phyloP scores from a whole-genome alignment of 2,113 vertebrate genomes.

The Castor canadensis region DNA sequence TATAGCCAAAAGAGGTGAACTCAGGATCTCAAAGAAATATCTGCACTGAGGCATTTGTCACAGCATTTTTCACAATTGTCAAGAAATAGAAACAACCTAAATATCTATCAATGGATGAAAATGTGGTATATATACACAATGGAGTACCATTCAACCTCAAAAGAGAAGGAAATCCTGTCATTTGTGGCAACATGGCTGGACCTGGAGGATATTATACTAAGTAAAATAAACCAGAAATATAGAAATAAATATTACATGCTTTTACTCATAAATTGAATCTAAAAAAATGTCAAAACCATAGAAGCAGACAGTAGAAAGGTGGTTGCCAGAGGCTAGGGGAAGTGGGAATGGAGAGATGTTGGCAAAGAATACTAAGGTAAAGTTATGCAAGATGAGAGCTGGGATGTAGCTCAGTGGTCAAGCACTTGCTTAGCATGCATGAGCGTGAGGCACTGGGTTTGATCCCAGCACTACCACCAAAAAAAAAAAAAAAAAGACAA shows the following conservation, averaged over 20 bases:
- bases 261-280: background rate
- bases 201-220: background rate
- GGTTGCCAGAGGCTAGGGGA: background rate
- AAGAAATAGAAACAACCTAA: background rate
- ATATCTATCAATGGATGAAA: background rate
- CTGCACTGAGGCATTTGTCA: background rate
- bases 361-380: background rate
- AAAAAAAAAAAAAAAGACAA: too few relatives aligned
- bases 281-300: background rate
- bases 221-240: background rate
- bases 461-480: too few relatives aligned
- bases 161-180: background rate
- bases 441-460: too few relatives aligned
- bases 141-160: background rate
- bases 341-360: background rate
- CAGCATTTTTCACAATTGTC: background rate
- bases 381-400: too few relatives aligned
- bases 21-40: background rate
- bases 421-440: too few relatives aligned
- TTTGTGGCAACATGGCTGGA: background rate
- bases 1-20: background rate
- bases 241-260: background rate
- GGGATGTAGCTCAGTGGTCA: too few relatives aligned
- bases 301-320: background rate
- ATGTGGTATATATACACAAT: background rate